Base-by-base conservation (phyloP, 64 coral and sea anemone species). In the Trachythela sp. region DNA sequence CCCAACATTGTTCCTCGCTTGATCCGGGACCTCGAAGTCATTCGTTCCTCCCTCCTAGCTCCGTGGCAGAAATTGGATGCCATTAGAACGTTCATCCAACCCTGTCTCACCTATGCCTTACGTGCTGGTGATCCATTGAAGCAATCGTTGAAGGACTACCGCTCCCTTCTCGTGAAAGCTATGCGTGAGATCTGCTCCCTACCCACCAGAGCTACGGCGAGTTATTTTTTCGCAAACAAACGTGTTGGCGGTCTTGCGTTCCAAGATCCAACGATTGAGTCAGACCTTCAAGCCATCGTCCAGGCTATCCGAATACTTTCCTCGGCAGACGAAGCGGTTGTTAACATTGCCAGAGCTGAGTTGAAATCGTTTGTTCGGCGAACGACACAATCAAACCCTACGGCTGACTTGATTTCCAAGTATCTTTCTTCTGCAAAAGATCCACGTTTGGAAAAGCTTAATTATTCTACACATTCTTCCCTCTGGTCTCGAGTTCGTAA, bases 61-160 rank as follows among this genome's bases (percentile, higher is more conserved):
- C 71, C 71, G 14, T 77, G 71, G 71, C 71, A 77, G 71, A 77
- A 77, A 38, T 18, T 77, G 30, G 71, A 77, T 17, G 71, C 71
- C 9, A 77, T 77, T 13, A 3, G 71, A 7, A 34, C 31, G 1
- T 77, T 77, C 17, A 13, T 77, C 13, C 27, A 77, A 18, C 71
- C 71, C 10, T 27, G n/a, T n/a, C 36, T 77, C 4, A 77, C 71
- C 24, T 77, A 35, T 77, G 71, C 71, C 17, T 7, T 77, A 2
- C 71, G 71, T 77, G 71, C 71, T 32, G 71, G 71, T 7, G 9
- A 34, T n/a, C 71, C 71, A 8, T 5, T 7, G 9, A 77, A 77
- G 17, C 30, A 77, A 18, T 13, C 13, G n/a, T 77, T 14, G 31
- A 32, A 15, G 2, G 7, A 8, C 26, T 24, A 18, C 4, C 4